Percentiles rank a stretch among this genome's conserved stretches.
Evolutionary conservation across 2,888 invertebrate genomes (phyloP).

Genomic region (Tridacna crocea): DNA sequence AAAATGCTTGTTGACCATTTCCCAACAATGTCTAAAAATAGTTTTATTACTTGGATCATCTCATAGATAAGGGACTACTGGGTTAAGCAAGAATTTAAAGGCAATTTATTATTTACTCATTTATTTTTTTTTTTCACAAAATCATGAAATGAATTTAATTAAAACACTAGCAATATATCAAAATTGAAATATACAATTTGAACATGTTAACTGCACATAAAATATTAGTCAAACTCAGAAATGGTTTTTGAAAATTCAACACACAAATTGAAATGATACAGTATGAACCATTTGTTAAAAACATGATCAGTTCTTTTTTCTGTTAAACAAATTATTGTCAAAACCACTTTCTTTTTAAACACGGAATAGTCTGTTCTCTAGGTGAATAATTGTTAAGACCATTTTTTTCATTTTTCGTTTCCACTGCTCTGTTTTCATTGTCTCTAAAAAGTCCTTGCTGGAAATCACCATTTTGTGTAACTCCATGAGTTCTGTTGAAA

Average conservation of each 20-base stretch:
- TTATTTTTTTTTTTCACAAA: not conserved
- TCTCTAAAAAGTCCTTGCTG: constrained; percentile 27
- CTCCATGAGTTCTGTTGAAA: constrained; percentile 14
- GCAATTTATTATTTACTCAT: no score
- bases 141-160: not conserved
- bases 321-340: not conserved
- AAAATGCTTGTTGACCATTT: not conserved
- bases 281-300: not conserved
- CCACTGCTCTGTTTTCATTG: constrained; percentile 46
- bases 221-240: not conserved
- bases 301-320: not conserved
- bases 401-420: constrained; percentile 34
- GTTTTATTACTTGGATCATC: not conserved
- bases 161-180: not conserved
- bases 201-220: not conserved
- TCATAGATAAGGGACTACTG: not conserved
- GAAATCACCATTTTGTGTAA: constrained; percentile 34
- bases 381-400: constrained; percentile 25
- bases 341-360: not conserved
- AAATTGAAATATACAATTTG: not conserved
- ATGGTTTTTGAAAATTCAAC: not conserved
- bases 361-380: constrained; percentile 27
- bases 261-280: not conserved
- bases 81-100: not conserved
- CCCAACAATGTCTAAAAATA: not conserved